Conservation (phyloP, 2,888 invertebrate species). For the Chloroclystis v-ata region DNA sequence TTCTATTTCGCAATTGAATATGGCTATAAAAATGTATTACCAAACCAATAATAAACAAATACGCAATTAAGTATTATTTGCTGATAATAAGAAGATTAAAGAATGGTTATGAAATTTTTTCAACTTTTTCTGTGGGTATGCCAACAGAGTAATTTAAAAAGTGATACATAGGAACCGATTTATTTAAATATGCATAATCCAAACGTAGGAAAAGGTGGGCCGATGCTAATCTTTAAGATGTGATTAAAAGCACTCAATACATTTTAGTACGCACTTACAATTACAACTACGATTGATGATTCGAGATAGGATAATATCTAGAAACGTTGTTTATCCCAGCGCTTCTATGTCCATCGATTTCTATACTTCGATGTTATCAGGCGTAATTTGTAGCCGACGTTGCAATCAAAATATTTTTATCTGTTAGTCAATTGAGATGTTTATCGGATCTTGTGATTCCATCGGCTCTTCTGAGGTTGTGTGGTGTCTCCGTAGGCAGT, state of each 20-base stretch:
- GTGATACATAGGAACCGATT: too few species aligned
- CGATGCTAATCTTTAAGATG: not conserved
- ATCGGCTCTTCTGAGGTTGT: conserved; percentile 37
- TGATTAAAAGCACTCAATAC: conserved; percentile 2
- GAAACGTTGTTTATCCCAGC: conserved; percentile 20
- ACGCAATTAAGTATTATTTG: too few species aligned
- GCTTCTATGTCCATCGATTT: conserved; percentile 9
- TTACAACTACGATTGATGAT: conserved; percentile 4
- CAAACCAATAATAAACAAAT: too few species aligned
- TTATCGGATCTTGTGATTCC: conserved; percentile 57
- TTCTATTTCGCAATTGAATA: too few species aligned
- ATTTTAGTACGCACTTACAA: conserved; percentile 3
- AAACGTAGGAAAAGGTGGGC: too few species aligned
- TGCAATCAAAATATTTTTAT: conserved; percentile 69
- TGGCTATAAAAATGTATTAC: too few species aligned
- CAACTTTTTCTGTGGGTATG: too few species aligned
- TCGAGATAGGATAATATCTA: conserved; percentile 10
- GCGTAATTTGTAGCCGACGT: conserved; percentile 57
- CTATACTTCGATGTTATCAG: conserved; percentile 45
- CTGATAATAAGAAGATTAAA: too few species aligned
- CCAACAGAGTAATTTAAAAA: too few species aligned
- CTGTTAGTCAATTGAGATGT: conserved; percentile 47
- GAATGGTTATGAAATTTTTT: too few species aligned
- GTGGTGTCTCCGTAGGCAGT: conserved; percentile 18
- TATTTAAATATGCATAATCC: too few species aligned